Evolutionary conservation across 2,888 invertebrate genomes (phyloP), one percentile per base, ranked within the genome.

Genomic region (Apamea sordens): DNA sequence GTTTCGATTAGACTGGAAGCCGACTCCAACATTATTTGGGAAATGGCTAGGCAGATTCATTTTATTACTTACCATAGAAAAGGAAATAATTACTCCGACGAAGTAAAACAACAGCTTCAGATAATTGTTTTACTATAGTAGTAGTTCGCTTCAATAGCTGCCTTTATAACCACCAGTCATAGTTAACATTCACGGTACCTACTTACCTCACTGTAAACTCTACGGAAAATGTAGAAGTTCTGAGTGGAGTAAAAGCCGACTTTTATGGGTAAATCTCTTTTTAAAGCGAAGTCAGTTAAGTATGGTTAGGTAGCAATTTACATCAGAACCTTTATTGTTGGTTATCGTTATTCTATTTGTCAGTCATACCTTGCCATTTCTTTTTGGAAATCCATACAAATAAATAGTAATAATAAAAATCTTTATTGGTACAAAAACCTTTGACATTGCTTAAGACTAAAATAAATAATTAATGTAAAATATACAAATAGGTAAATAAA

Each of bases 241-340:
- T 24, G 53, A 70, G 15, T 44, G 10, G 8, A 63, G 13, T 21
- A 28, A 72, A 56, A 36, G 28, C 32, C 0, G 15, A n/a, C 61
- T 53, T 32, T 24, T 80, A 80, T 53, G 63, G n/a, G 44, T 18
- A 63, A 47, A 36, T 24, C n/a, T 10, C 32, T 70, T 64, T 53
- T 32, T 36, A 28, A 81, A n/a, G 6, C 21, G 64, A 64, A 80
- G 8, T 61, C 28, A 6, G 28, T 65, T 78, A 32, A 32, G n/a
- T n/a, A 53, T n/a, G 24, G 24, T 18, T 24, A 61, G 18, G n/a
- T 41, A 32, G 18, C 69, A n/a, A 11, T 68, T 32, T 28, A 24
- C 28, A 15, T 5, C 2, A 28, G 21, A 28, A 59, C 7, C 0
- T 69, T 44, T 44, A n/a, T 18, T 32, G n/a, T 32, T 71, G 18